A percentile compares a stretch with the other conserved stretches of the same genome.
These are phyloP conservation scores for Drosophila obscura DNA, from an alignment of 1,140 invertebrate species.

Conservation along the genomic window DNA sequence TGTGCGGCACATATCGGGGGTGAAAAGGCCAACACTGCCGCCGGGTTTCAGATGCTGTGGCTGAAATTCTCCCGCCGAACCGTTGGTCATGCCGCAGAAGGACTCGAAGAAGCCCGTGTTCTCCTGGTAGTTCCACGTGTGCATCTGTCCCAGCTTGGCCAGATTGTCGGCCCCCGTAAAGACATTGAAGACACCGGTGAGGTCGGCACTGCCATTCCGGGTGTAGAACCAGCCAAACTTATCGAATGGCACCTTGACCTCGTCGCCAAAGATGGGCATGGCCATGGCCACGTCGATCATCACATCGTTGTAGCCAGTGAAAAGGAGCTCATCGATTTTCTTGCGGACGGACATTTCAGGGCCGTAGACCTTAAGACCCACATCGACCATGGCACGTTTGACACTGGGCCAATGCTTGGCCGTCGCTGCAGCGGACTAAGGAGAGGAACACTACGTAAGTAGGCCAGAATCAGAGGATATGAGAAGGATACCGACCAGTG, in stretches of 20 bases:
- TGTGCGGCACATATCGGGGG: constrained; percentile 88
- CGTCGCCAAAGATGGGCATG: constrained; percentile 84
- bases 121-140: constrained; percentile 88
- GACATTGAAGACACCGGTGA: constrained; percentile 90
- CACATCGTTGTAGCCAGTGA: constrained; percentile 90
- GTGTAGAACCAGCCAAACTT: constrained; percentile 92
- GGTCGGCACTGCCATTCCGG: constrained; percentile 89
- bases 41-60: constrained; percentile 86
- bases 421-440: constrained; percentile 89
- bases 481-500: constrained; percentile 88
- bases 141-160: constrained; percentile 87
- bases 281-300: constrained; percentile 87
- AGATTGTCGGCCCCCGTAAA: constrained; percentile 87
- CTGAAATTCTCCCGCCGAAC: constrained; percentile 91
- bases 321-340: constrained; percentile 89
- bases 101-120: constrained; percentile 86
- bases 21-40: constrained; percentile 87
- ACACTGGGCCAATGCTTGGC: constrained; percentile 85
- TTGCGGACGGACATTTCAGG: constrained; percentile 87
- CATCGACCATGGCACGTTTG: constrained; percentile 86
- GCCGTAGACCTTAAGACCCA: constrained; percentile 85
- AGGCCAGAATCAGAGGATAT: background rate
- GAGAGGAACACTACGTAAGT: constrained; percentile 15
- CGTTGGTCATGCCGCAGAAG: constrained; percentile 85
- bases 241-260: constrained; percentile 87